phyloP scores from a whole-genome alignment of 2,888 invertebrate species.

The Phymatocera aterrima region DNA sequence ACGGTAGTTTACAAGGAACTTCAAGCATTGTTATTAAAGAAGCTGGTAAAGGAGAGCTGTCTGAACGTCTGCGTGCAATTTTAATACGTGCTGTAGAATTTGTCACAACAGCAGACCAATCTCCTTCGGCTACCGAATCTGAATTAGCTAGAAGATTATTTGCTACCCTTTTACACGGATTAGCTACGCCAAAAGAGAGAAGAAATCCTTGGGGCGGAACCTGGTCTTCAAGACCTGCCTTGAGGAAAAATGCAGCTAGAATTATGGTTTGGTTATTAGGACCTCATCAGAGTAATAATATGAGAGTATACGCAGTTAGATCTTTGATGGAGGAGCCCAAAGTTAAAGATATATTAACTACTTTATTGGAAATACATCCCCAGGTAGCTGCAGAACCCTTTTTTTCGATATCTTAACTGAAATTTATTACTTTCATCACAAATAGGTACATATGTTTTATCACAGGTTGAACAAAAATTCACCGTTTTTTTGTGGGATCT shows the following conservation, averaged over 20 bases:
- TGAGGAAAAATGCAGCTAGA: constrained; percentile 73
- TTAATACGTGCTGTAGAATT: constrained; percentile 77
- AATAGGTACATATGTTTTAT: constrained; percentile 19
- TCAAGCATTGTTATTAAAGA: constrained; percentile 59
- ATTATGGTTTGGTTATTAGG: constrained; percentile 75
- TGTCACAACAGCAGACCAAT: constrained; percentile 70
- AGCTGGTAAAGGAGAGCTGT: constrained; percentile 73
- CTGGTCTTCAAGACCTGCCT: constrained; percentile 69
- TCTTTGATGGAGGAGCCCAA: constrained; percentile 74
- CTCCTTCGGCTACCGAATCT: constrained; percentile 66
- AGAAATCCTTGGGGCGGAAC: constrained; percentile 68
- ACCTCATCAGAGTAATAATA: constrained; percentile 73
- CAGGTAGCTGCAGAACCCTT: constrained; percentile 64
- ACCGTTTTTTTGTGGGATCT: constrained; percentile 75
- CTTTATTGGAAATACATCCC: constrained; percentile 72
- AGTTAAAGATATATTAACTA: constrained; percentile 72
- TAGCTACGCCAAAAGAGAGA: constrained; percentile 66
- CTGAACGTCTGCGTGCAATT: constrained; percentile 76
- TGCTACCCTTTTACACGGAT: constrained; percentile 75
- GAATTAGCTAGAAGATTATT: constrained; percentile 77
- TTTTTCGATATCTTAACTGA: not conserved
- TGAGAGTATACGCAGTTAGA: constrained; percentile 74
- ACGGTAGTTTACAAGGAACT: constrained; percentile 63
- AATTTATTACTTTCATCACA: not conserved
- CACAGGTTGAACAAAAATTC: constrained; percentile 74